Evolutionary conservation across 2,888 invertebrate species (phyloP), one percentile per base, ranked within the genome.

Genomic region (Drosophila lacicola): DNA sequence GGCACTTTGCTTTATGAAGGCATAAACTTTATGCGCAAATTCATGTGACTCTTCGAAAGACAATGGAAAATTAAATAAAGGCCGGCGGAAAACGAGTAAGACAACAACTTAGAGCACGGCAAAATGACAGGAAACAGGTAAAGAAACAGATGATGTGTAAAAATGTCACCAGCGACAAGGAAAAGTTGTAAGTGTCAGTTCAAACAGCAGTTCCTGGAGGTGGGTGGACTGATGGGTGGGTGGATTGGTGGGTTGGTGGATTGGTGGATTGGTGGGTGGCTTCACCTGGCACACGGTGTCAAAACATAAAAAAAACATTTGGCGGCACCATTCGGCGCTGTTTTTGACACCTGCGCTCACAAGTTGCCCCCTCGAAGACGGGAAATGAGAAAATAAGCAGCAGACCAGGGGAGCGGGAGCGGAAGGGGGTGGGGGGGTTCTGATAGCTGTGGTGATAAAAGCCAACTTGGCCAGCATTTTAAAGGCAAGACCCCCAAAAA

Each of bases 321-420:
- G 87, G 84, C 80, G 86, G 70, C 74, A 67, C 14, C 73, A 80
- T 80, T 77, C 53, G 74, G 70, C 46, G 74, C 86, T 88, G 82
- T 69, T 79, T 67, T 85, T 77, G 88, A 83, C 82, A 83, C 82
- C 82, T 83, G 82, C 82, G 88, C 86, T 70, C 69, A 72, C 67
- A 56, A 56, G 55, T 80, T 61, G 74, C 70, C 53, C 70, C 53
- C 77, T 45, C 53, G 70, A 80, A 70, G 77, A 63, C 58, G 67
- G 83, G 86, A 83, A 83, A 83, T 88, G 82, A 88, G 88, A 85
- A 83, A 85, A 82, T 88, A 85, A 83, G 86, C 73, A 81, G 82
- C 64, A 66, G 50, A 57, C 34, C 34, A 46, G 34, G 34, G 45
- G 46, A 45, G 46, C 57, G 45, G 42, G 34, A 13, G 46, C 51